phyloP scores from a whole-genome alignment of 2,888 invertebrate genomes.

The Zaprionus bogoriensis region DNA sequence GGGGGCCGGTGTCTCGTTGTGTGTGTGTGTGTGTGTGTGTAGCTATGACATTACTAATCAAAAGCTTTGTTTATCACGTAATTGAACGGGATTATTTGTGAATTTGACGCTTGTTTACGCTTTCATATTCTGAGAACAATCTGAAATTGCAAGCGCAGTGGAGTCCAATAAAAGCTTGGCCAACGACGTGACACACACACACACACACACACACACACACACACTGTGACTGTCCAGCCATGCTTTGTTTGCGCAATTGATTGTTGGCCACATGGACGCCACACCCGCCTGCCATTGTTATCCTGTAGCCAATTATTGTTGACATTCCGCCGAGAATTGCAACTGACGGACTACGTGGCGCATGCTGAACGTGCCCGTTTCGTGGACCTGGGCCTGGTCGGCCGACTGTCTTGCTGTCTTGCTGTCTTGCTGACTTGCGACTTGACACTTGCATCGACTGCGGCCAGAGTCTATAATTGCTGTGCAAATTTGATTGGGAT shows the following conservation, averaged over 20 bases:
- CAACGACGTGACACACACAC: conserved; percentile 14
- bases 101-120: conserved; percentile 47
- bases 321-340: conserved; percentile 45
- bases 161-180: conserved; percentile 36
- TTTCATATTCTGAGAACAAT: conserved; percentile 43
- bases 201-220: too few relatives aligned
- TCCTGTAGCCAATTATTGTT: conserved; percentile 65
- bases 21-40: background rate
- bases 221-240: too few relatives aligned
- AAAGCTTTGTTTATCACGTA: conserved; percentile 46
- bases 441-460: conserved; percentile 32
- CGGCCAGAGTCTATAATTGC: conserved; percentile 33
- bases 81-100: conserved; percentile 48
- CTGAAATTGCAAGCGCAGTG: conserved; percentile 28
- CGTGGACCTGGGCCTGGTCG: background rate
- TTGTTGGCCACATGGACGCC: conserved; percentile 46
- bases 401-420: too few relatives aligned
- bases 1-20: background rate
- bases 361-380: conserved; percentile 10
- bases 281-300: conserved; percentile 46
- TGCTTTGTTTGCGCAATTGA: conserved; percentile 70
- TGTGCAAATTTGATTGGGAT: conserved; percentile 20
- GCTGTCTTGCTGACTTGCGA: conserved; percentile 8
- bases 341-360: conserved; percentile 29
- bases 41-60: conserved; percentile 32